These are phyloP conservation scores for Ictalurus furcatus DNA, from an alignment of 2,113 vertebrate species.

Conservation along the genomic window DNA sequence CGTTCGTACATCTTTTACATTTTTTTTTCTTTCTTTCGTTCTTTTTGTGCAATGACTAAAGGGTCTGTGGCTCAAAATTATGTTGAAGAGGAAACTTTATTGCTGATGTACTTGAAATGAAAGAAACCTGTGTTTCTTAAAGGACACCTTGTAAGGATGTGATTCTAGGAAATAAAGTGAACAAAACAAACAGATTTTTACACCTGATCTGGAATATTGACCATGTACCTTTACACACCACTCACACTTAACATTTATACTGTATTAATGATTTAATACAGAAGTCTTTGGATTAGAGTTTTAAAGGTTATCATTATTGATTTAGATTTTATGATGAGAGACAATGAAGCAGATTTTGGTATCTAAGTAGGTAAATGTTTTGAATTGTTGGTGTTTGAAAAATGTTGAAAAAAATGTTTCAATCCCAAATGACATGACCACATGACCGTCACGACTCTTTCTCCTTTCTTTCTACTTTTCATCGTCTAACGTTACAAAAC, in stretches of 20 bases:
- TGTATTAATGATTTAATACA: neutral
- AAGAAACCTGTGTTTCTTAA: conserved; percentile 24
- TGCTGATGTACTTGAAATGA: conserved; percentile 12
- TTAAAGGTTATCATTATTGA: neutral
- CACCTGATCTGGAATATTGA: neutral
- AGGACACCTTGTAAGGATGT: neutral
- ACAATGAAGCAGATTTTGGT: conserved; percentile 9
- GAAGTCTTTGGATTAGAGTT: neutral
- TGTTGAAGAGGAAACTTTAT: neutral
- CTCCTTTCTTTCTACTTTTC: neutral
- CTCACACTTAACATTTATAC: neutral
- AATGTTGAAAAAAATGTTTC: neutral
- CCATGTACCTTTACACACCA: neutral
- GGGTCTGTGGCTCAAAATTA: neutral
- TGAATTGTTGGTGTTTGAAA: neutral
- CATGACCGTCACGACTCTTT: neutral
- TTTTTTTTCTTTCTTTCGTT: neutral
- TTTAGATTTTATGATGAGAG: neutral
- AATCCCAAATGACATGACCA: neutral
- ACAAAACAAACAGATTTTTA: neutral
- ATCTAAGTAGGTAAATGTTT: neutral
- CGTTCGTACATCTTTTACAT: conserved; percentile 39
- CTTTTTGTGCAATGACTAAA: neutral
- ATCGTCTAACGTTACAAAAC: neutral
- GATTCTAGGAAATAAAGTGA: neutral